Evolutionary conservation across 2,113 vertebrate genomes (phyloP), one percentile per base, ranked within the genome.

Genomic region (Meleagris gallopavo): DNA sequence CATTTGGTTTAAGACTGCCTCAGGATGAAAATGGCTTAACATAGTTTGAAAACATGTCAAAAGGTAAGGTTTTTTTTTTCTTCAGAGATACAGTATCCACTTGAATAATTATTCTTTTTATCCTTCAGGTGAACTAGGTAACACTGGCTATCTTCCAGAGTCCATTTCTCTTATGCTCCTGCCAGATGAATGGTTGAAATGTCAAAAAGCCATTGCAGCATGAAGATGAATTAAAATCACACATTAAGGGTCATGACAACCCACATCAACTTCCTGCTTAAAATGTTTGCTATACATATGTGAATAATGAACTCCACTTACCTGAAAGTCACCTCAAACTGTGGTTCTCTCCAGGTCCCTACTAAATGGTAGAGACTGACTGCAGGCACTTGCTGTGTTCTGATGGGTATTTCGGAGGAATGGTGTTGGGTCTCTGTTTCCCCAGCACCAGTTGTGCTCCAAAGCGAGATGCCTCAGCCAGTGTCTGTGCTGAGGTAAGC

Each of bases 271-370:
- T 70, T 72, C 58, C 62, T 79, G 24, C 71, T 82, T 74, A 55
- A 88, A 66, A 29, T 1, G 0, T 78, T 92, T 92, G 41, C 27
- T 54, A 30, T 41, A 65, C 85, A 11, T 54, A 78, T 80, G n/a
- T 66, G 27, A 65, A 14, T 66, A 89, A 57, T 34, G 78, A 82
- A 65, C 48, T 88, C 70, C 34, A 17, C 40, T 75, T 79, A 69
- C 43, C 52, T 82, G 70, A 91, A 95, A 91, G 81, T 91, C 89
- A 89, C 73, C 73, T 90, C 74, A 50, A 65, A 30, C 38, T 76
- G 5, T 25, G 43, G 13, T 43, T 86, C 22, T 74, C 29, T 30
- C n/a, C 3, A 2, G 8, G 12, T 65, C 29, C 29, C 66, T 72
- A 0, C 36, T 46, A 79, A 29, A 36, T 5, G 3, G 11, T n/a